Evolutionary conservation across 92 coral and sea anemone species (phyloP).

Genomic region (Diadumene lineata): DNA sequence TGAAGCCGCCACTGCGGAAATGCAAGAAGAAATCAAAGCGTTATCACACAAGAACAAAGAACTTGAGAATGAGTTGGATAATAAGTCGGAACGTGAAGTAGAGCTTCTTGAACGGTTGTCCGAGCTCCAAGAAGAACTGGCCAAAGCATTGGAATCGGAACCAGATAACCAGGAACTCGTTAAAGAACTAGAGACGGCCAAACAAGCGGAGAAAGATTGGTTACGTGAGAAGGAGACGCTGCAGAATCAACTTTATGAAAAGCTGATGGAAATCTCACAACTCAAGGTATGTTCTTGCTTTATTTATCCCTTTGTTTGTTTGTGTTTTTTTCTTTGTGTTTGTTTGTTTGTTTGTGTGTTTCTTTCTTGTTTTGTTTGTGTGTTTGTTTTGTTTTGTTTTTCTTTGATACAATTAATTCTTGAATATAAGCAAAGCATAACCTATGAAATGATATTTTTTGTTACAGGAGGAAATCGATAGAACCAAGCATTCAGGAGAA

Average conservation of each 20-base stretch:
- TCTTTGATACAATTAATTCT: no score
- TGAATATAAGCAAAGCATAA: no score
- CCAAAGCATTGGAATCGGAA: constrained; percentile 61
- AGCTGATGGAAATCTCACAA: constrained; percentile 84
- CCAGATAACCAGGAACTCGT: constrained; percentile 44
- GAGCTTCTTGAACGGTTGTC: constrained; percentile 66
- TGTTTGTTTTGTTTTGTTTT: not conserved
- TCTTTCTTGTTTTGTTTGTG: not conserved
- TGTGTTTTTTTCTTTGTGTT: not conserved
- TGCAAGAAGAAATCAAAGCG: constrained; percentile 51
- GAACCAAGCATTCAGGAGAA: constrained; percentile 71
- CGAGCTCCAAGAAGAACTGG: constrained; percentile 79
- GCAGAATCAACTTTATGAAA: constrained; percentile 88
- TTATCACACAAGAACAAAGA: constrained; percentile 47
- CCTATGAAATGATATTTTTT: no score
- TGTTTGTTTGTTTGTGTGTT: no score
- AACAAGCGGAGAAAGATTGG: constrained; percentile 70
- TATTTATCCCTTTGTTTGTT: not conserved
- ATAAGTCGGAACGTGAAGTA: constrained; percentile 69
- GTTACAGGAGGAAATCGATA: constrained; percentile 73
- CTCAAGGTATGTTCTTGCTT: constrained; percentile 57
- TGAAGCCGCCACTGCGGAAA: constrained; percentile 60
- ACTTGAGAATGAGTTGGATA: constrained; percentile 60
- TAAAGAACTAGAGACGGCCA: constrained; percentile 48
- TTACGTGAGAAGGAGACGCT: constrained; percentile 78